Base-by-base conservation (phyloP, 2,797 vertebrate genomes). In the Tenualosa thibaudeaui region DNA sequence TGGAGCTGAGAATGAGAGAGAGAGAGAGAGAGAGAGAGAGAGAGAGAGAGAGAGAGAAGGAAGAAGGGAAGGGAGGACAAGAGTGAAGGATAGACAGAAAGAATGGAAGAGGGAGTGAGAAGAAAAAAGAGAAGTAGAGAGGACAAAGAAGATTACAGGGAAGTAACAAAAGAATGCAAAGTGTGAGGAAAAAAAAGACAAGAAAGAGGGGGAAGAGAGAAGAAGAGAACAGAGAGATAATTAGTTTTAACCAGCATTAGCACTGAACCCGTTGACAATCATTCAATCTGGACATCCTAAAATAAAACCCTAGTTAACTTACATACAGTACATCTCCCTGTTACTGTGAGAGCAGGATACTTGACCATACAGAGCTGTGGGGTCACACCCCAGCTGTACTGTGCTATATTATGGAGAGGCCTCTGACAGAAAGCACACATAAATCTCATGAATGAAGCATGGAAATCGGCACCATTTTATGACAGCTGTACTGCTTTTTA, bases 1-100 rank as follows among this genome's bases (percentile, higher is more conserved):
- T 31, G 98, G 98, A 93, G 98, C 98, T 99, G 87, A 75, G 62
- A 40, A 46, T n/a, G 53, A 58, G 60, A 53, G 83, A 53, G 49
- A 10, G 65, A 60, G 71, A 40, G 40, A 49, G 56, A 7, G 56
- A 8, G 54, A n/a, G 43, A 8, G 2, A 26, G 12, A 53, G 24
- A 51, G 40, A 19, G 6, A 81, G 56, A 54, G 68, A 86, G 46
- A 26, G 54, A 24, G 12, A 53, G 43, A 62, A 40, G 26, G 9
- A 86, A 49, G 22, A 49, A 22, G 24, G 24, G 9, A 12, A 65
- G 24, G 13, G 9, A 31, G 6, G 6, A 9, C 26, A 24, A 26
- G 60, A 26, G 60, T 13, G 7, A 65, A n/a, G 7, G 46, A 82
- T 49, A 83, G 68, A 81, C 17, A 40, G 49, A 75, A 19, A 68